A percentile compares a stretch with the other conserved stretches of the same genome.
These are phyloP conservation scores for Ceuthmochares aereus DNA, from an alignment of 2,113 vertebrate species.

Conservation along the genomic window DNA sequence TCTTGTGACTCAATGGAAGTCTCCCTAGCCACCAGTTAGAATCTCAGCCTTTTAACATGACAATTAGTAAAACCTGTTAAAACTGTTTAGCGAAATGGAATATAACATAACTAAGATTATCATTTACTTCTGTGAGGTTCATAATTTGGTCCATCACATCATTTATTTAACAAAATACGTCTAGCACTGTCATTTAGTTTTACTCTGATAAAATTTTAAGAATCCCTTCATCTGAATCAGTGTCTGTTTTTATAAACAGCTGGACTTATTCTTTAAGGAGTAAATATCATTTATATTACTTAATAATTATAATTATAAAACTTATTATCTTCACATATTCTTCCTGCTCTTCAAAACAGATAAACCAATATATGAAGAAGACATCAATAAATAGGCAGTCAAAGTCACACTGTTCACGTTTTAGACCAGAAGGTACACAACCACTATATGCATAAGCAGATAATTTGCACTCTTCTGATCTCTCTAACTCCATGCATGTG, in stretches of 20 bases:
- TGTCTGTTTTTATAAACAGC: constrained; percentile 36
- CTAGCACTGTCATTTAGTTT: not conserved
- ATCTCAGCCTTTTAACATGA: too few species aligned
- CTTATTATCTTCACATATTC: not conserved
- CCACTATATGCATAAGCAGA: not conserved
- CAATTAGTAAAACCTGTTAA: not conserved
- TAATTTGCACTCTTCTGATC: not conserved
- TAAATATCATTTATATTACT: not conserved
- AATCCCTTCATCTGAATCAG: constrained; percentile 6
- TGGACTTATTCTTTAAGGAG: constrained; percentile 22
- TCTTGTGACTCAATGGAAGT: too few species aligned
- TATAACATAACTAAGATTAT: not conserved
- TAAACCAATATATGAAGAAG: not conserved
- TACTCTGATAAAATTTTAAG: constrained; percentile 14
- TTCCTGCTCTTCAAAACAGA: not conserved
- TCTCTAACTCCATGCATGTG: not conserved
- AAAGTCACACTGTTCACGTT: not conserved
- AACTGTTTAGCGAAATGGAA: not conserved
- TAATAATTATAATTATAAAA: not conserved
- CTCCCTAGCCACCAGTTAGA: too few species aligned
- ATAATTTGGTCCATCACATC: not conserved
- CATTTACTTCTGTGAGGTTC: not conserved
- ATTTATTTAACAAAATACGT: constrained; percentile 39
- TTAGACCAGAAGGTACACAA: not conserved
- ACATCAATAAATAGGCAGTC: not conserved